Conservation (phyloP, 2,113 vertebrate genomes). For the Mus spicilegus region DNA sequence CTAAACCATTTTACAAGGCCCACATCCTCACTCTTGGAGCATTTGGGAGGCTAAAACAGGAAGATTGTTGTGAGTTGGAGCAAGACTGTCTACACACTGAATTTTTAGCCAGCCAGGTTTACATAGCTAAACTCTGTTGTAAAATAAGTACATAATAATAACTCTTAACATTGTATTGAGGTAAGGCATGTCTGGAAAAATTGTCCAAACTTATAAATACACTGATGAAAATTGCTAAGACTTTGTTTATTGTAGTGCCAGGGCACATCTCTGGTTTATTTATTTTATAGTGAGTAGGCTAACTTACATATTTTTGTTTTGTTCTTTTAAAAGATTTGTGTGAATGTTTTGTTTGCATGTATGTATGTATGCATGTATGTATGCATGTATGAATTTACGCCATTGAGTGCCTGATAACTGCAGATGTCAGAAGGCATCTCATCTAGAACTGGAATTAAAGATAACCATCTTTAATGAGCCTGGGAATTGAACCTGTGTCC, state of each 20-base stretch:
- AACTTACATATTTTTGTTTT: background rate
- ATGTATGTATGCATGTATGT: background rate
- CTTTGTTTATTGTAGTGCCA: background rate
- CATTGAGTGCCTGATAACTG: background rate
- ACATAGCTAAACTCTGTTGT: background rate
- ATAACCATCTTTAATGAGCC: background rate
- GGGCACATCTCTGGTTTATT: background rate
- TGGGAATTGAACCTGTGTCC: background rate
- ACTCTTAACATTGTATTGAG: background rate
- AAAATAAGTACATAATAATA: background rate
- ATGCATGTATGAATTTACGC: background rate
- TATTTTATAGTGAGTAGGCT: background rate
- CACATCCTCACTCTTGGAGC: background rate
- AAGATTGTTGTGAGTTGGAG: background rate
- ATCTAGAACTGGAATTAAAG: background rate
- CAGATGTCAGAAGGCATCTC: background rate
- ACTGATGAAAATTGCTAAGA: background rate
- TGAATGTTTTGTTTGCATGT: background rate
- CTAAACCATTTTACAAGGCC: background rate
- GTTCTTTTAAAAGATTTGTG: background rate
- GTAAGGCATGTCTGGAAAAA: no score
- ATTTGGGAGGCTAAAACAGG: background rate
- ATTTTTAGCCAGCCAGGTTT: background rate
- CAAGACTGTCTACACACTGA: background rate
- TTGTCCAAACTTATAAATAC: background rate